These are phyloP conservation scores for Sphyrna mokarran DNA, from an alignment of 2,113 vertebrate species.

Conservation along the genomic window DNA sequence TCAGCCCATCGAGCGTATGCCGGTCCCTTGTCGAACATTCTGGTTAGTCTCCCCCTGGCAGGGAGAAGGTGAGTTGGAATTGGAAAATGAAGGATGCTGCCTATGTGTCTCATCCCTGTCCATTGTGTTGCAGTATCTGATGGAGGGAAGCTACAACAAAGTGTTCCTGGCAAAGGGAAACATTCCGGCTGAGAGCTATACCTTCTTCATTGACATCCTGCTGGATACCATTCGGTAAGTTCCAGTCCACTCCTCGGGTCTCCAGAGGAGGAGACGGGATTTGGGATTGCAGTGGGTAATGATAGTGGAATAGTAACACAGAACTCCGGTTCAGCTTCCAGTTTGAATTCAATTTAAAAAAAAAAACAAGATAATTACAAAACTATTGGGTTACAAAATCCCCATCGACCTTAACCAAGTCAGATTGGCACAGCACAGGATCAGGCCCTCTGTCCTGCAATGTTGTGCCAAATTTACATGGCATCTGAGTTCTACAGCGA, in stretches of 20 bases:
- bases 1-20: too few species aligned
- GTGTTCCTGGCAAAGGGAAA: conserved; percentile 94
- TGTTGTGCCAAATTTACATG: too few species aligned
- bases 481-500: background rate
- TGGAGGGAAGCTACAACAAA: conserved; percentile 97
- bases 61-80: background rate
- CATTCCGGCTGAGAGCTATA: conserved; percentile 89
- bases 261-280: background rate
- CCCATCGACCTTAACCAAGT: too few species aligned
- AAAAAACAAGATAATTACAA: background rate
- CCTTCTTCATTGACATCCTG: conserved; percentile 91
- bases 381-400: too few species aligned
- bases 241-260: background rate
- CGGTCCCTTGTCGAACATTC: too few species aligned
- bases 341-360: background rate
- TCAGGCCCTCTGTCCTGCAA: too few species aligned
- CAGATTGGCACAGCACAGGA: too few species aligned
- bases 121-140: conserved; percentile 68
- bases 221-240: conserved; percentile 85
- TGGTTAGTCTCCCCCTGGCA: too few species aligned
- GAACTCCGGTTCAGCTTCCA: background rate
- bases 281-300: background rate
- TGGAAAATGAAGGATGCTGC: background rate
- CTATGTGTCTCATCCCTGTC: background rate
- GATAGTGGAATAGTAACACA: background rate